Percentiles rank a stretch among this genome's conserved stretches.
Conservation (phyloP, 1,140 invertebrate genomes). For the Pseudomyrmex dendroicus region DNA sequence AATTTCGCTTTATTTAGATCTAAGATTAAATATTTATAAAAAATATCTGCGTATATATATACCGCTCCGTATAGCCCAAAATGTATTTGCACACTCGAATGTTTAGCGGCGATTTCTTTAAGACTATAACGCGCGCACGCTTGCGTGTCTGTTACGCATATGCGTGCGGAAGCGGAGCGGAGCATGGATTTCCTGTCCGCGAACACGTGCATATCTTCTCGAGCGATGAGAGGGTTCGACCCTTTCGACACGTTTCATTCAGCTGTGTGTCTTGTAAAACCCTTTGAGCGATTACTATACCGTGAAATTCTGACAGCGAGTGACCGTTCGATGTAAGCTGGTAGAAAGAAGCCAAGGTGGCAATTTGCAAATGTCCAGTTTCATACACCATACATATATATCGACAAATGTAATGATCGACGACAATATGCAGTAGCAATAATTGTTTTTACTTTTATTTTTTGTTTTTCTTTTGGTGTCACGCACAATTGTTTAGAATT, state of each 20-base stretch:
- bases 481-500: too few relatives aligned
- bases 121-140: slow-evolving; percentile 74
- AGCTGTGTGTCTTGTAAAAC: slow-evolving; percentile 23
- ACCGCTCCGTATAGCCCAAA: neutral
- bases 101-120: slow-evolving; percentile 68
- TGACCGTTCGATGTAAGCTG: slow-evolving; percentile 4
- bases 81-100: neutral
- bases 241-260: slow-evolving; percentile 50
- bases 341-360: neutral
- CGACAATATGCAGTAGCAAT: too few relatives aligned
- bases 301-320: neutral
- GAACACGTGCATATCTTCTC: slow-evolving; percentile 41
- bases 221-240: slow-evolving; percentile 51
- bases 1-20: too few relatives aligned
- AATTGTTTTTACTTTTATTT: too few relatives aligned
- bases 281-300: slow-evolving; percentile 17
- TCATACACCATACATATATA: too few relatives aligned
- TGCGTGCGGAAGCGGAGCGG: slow-evolving; percentile 80
- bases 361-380: neutral
- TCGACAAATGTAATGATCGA: too few relatives aligned
- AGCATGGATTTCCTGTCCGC: slow-evolving; percentile 69
- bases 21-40: too few relatives aligned
- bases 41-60: too few relatives aligned
- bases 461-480: too few relatives aligned
- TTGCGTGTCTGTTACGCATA: slow-evolving; percentile 82